Base-by-base conservation (phyloP, 2,113 vertebrate species). In the Lagopus muta region DNA sequence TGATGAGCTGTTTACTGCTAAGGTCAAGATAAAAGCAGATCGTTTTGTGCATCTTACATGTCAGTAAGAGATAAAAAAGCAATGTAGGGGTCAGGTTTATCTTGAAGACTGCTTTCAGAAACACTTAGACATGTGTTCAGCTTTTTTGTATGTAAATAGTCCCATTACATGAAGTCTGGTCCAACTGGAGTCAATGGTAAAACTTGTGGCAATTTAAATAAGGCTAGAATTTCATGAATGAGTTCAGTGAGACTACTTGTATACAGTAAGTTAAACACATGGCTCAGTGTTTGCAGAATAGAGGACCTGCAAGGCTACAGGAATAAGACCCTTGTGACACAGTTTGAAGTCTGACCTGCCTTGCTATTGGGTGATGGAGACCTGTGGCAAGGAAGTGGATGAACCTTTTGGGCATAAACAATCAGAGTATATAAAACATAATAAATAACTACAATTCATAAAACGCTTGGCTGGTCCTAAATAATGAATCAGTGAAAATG, bases 91-190 rank as follows among this genome's bases (percentile, higher is more conserved):
- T 90, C 14, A 8, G 62, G 65, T 91, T 80, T 92, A 73, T 17
- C 0, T 21, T 57, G 86, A 55, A 43, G 69, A 30, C 40, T 40
- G 64, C 58, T 88, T 86, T 81, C 66, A 57, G 43, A 86, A 82
- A 75, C 0, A 3, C 52, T 76, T 82, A 48, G 70, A 48, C 69
- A 62, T 43, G 65, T 75, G 76, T 93, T 86, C 76, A 82, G 66
- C 85, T 90, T 96, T 38, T 92, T 96, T 82, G 91, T 52, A 95
- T 95, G 93, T 94, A 95, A 95, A 95, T 89, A 88, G 79, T 94
- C 86, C 82, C 82, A 61, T 88, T 95, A 88, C 76, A 69, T 96
- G 90, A 90, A 92, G 72, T 90, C 77, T 86, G 27, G 82, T 70
- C 86, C 75, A 57, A 66, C 57, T 62, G 62, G 80, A 92, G 72